A percentile compares a stretch with the other conserved stretches of the same genome.
Conservation (phyloP, 2,888 invertebrate species). For the Cheiracanthium punctorium region DNA sequence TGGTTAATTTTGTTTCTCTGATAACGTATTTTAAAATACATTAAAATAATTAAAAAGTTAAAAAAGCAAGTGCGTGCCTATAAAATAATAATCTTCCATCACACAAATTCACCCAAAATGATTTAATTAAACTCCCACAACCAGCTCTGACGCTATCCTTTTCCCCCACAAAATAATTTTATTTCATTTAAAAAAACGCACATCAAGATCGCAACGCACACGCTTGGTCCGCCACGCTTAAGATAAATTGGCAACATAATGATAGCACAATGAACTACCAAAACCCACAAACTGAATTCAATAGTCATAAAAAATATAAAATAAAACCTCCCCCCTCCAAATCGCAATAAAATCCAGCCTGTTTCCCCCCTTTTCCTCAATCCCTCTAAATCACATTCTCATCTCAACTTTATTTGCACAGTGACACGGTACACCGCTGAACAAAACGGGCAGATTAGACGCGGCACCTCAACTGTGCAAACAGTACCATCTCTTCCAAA, state of each 20-base stretch:
- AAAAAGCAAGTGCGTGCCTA: no score
- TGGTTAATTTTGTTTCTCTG: no score
- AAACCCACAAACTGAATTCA: background rate
- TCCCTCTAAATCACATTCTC: background rate
- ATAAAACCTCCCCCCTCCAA: background rate
- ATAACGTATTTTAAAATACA: no score
- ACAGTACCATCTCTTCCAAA: constrained; percentile 50
- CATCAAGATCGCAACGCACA: no score
- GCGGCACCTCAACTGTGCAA: constrained; percentile 44
- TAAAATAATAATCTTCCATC: no score
- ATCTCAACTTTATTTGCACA: constrained; percentile 7
- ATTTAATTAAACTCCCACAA: no score
- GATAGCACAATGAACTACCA: background rate
- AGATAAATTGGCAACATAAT: background rate
- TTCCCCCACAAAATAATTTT: no score
- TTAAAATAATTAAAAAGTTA: no score
- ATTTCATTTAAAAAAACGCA: no score
- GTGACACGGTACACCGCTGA: constrained; percentile 6
- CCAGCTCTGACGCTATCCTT: no score
- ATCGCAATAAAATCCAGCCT: background rate
- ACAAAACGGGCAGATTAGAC: constrained; percentile 16
- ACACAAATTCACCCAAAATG: no score
- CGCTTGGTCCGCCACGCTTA: no score
- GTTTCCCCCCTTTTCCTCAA: background rate
- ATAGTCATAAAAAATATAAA: background rate